These are phyloP conservation scores for Adelosebastes latens DNA, from an alignment of 2,797 vertebrate genomes.

Conservation along the genomic window DNA sequence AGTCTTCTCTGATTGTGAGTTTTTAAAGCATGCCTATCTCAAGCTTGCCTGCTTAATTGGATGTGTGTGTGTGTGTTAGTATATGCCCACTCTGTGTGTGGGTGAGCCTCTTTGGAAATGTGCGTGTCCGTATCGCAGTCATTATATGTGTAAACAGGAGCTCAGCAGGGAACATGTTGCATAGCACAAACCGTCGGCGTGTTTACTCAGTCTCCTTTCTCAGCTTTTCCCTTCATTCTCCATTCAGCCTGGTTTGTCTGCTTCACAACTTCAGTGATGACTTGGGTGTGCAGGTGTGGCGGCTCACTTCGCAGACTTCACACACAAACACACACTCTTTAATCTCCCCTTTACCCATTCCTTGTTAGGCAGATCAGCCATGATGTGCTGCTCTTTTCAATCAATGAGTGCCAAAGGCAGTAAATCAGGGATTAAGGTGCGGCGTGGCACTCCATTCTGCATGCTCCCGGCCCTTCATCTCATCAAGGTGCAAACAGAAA, in stretches of 20 bases:
- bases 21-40: constrained; percentile 67
- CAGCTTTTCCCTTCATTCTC: constrained; percentile 16
- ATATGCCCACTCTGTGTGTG: constrained; percentile 30
- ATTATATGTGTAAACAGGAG: constrained; percentile 68
- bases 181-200: constrained; percentile 35
- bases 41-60: constrained; percentile 57
- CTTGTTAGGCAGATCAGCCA: constrained; percentile 73
- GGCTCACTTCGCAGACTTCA: constrained; percentile 51
- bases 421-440: constrained; percentile 78
- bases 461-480: constrained; percentile 60
- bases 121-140: constrained; percentile 58
- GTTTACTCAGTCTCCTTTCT: constrained; percentile 35
- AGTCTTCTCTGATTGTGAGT: constrained; percentile 63
- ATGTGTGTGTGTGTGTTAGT: constrained; percentile 30
- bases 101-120: constrained; percentile 54
- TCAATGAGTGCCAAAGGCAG: constrained; percentile 70
- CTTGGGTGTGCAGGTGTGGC: constrained; percentile 50
- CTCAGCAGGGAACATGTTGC: constrained; percentile 55
- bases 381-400: constrained; percentile 74
- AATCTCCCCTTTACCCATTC: constrained; percentile 52
- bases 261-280: constrained; percentile 48
- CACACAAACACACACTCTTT: constrained; percentile 47
- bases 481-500: constrained; percentile 72
- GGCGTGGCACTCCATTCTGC: constrained; percentile 63
- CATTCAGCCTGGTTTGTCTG: constrained; percentile 33